phyloP scores from a whole-genome alignment of 2,888 invertebrate species.

The Xylota sylvarum region DNA sequence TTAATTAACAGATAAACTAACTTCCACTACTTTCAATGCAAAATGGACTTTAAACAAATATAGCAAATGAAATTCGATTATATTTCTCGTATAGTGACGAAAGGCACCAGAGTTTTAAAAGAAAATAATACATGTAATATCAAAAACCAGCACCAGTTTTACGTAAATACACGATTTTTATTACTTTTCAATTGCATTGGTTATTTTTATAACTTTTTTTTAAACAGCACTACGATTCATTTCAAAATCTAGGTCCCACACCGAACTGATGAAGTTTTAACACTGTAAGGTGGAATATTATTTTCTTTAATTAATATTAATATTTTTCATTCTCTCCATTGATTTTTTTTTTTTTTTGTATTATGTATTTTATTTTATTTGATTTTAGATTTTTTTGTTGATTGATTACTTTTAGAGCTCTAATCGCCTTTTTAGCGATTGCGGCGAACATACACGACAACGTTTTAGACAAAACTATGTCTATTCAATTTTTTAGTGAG shows the following conservation, averaged over 20 bases:
- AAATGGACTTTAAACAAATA: constrained; percentile 44
- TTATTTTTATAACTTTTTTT: background rate
- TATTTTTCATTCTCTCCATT: background rate
- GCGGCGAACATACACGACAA: constrained; percentile 61
- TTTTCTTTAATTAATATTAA: constrained; percentile 6
- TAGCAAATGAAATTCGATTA: constrained; percentile 4
- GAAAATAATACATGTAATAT: background rate
- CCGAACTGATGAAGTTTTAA: constrained; percentile 12
- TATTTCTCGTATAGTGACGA: background rate
- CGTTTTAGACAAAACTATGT: constrained; percentile 73
- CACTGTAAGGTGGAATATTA: constrained; percentile 33
- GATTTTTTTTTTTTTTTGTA: background rate
- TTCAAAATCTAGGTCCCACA: constrained; percentile 3
- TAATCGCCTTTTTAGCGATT: constrained; percentile 40
- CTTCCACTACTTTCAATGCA: constrained; percentile 13
- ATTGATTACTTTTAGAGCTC: constrained; percentile 43
- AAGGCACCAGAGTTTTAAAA: constrained; percentile 23
- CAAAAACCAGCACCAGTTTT: constrained; percentile 5
- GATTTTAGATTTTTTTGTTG: constrained; percentile 8
- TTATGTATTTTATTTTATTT: background rate
- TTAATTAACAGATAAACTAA: constrained; percentile 30
- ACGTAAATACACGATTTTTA: constrained; percentile 4
- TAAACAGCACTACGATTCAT: background rate
- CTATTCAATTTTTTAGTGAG: constrained; percentile 62
- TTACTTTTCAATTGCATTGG: background rate